These are phyloP conservation scores for Lycaon pictus DNA, from an alignment of 2,113 vertebrate species.

Conservation along the genomic window DNA sequence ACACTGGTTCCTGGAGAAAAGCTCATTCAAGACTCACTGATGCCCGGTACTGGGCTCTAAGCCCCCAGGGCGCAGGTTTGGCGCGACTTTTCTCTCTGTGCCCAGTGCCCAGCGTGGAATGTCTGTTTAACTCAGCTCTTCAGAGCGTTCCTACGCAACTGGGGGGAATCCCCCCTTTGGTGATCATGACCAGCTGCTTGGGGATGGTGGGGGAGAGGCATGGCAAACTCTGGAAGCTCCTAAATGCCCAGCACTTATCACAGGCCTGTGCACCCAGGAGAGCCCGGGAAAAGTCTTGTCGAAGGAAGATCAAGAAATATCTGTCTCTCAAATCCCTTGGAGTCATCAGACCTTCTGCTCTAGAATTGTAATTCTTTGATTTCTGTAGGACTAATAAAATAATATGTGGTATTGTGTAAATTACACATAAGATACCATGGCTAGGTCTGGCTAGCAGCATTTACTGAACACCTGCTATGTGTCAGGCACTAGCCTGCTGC, in stretches of 20 bases:
- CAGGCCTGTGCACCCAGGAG: background rate
- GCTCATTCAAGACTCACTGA: conserved; percentile 75
- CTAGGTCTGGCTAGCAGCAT: background rate
- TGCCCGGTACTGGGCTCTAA: conserved; percentile 19
- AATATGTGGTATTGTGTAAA: background rate
- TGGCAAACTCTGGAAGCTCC: background rate
- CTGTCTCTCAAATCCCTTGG: background rate
- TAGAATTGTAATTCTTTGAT: background rate
- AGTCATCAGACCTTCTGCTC: background rate
- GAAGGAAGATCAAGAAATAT: background rate
- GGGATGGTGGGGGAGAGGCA: background rate
- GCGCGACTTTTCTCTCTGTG: background rate
- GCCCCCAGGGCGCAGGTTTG: background rate
- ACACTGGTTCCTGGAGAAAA: conserved; percentile 59
- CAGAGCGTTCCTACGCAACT: background rate
- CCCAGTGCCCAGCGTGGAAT: background rate
- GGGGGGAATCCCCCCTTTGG: background rate
- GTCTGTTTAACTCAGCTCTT: background rate
- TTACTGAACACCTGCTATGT: background rate
- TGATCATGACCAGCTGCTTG: background rate
- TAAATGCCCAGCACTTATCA: background rate
- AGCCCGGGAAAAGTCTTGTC: background rate
- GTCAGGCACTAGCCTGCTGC: background rate
- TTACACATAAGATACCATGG: background rate
- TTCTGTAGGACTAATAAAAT: conserved; percentile 18